Evolutionary conservation across 2,888 invertebrate species (phyloP), one percentile per base, ranked within the genome.

Genomic region (Acleris sparsana): DNA sequence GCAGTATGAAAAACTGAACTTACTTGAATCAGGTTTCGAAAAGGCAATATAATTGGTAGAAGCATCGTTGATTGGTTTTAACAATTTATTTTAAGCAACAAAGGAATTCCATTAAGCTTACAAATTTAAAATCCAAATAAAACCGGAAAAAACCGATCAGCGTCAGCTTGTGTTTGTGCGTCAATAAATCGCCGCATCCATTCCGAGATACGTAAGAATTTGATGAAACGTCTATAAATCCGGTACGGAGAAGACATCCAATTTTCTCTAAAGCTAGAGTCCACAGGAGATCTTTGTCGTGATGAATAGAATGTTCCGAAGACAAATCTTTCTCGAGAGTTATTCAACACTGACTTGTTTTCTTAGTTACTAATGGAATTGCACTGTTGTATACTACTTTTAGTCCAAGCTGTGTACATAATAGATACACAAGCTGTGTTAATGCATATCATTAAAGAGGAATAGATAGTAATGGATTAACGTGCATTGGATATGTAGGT

Each of bases 251-350:
- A 70, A 87, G 88, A 87, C 87, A 88, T 88, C 88, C 89, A 90
- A 89, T 89, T 90, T 90, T 88, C 88, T 89, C 82, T 86, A 87
- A 89, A 87, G 87, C 88, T 80, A 80, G 81, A 87, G 85, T 88
- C 88, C 88, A 88, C 84, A 84, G 77, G 76, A 87, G 84, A 87
- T 87, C 87, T 83, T 84, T 84, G 85, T 84, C 81, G 81, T 87
- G 88, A 89, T 88, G 88, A 88, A 89, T 87, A 86, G 84, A 84
- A 84, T 75, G 80, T 78, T 80, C 80, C 73, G 79, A 78, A 86
- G 85, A 87, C 87, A 87, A 87, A 88, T 88, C 82, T 86, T 83
- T 82, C 82, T 85, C 80, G 80, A 79, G 80, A 85, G 80, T 84
- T 84, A 83, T 80, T 86, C 80, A 78, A 76, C 80, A 77, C 78